These are phyloP conservation scores for Oncorhynchus kisutch DNA, from an alignment of 2,113 vertebrate genomes.

Conservation along the genomic window DNA sequence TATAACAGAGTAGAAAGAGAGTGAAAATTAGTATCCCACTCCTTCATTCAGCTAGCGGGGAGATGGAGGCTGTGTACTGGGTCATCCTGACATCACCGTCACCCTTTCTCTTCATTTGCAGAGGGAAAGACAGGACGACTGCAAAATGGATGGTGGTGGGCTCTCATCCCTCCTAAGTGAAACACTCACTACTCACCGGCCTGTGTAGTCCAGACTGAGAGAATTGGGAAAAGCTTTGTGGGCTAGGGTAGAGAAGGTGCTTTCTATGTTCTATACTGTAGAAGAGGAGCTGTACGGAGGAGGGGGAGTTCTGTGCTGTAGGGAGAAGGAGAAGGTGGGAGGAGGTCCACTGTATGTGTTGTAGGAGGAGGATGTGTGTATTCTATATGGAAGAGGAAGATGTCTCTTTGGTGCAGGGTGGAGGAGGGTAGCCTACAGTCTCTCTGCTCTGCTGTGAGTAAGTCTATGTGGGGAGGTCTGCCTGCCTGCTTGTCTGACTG, in stretches of 20 bases:
- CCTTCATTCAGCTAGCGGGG: neutral
- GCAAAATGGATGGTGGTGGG: slow-evolving; percentile 3
- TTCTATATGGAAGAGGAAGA: slow-evolving; percentile 31
- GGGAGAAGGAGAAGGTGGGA: slow-evolving; percentile 54
- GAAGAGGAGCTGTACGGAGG: slow-evolving; percentile 40
- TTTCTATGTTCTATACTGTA: slow-evolving; percentile 58
- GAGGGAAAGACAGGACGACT: neutral
- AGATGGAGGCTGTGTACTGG: slow-evolving; percentile 51
- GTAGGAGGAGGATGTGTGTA: slow-evolving; percentile 54
- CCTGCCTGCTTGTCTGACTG: slow-evolving; percentile 22
- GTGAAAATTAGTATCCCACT: neutral
- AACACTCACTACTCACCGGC: slow-evolving; percentile 37
- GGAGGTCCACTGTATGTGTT: slow-evolving; percentile 42
- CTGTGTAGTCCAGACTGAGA: slow-evolving; percentile 13
- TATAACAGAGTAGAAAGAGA: slow-evolving; percentile 6
- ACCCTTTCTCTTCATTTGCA: slow-evolving; percentile 2
- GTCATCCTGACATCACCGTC: slow-evolving; percentile 48
- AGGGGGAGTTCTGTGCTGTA: slow-evolving; percentile 36
- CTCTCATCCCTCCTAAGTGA: slow-evolving; percentile 27
- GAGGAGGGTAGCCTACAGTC: slow-evolving; percentile 26
- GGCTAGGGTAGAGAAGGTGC: neutral
- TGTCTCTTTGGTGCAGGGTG: slow-evolving; percentile 38
- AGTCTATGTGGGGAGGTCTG: slow-evolving; percentile 11
- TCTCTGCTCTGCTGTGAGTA: slow-evolving; percentile 51
- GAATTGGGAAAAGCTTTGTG: slow-evolving; percentile 31